Base-by-base conservation (phyloP, 2,113 vertebrate genomes). In the Caloenas nicobarica region DNA sequence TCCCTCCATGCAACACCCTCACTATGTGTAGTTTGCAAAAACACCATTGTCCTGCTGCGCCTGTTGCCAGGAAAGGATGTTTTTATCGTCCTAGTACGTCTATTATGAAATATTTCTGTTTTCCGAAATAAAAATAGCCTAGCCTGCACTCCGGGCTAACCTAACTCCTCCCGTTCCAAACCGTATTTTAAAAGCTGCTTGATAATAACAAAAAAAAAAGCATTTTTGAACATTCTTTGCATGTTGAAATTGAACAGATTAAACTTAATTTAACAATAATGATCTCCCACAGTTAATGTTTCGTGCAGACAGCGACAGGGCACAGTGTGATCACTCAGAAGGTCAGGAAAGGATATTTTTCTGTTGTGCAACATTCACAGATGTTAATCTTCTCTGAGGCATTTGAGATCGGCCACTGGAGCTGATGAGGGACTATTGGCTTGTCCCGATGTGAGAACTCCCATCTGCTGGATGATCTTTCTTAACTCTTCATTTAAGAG, bases 321-420 rank as follows among this genome's bases (percentile, higher is more conserved):
- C 69, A 71, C 85, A 78, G 60, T 11, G 54, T 53, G 69, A 81
- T 68, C 64, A 14, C 56, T 22, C 33, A 31, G 76, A 69, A 71
- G 82, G 77, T 88, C 89, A 95, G 53, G 93, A 46, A 81, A 93
- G 54, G 83, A 84, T 69, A 8, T 94, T 71, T 64, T 94, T 56
- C 72, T 88, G 3, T 74, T 88, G 64, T 86, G 69, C 60, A 93
- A 81, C n/a, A 16, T 8, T 38, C 48, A 25, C 3, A 33, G 71
- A 56, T 83, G 68, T 91, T 86, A 58, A 51, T 54, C 42, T 72
- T 69, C 62, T 86, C 85, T 21, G 46, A 81, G n/a, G 69, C 6
- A 68, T 81, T 81, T 1, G 7, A 74, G 80, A 64, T 18, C 60
- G 34, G 46, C 72, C 79, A 56, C 51, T 11, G 57, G 44, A 86